Conservation (phyloP, 2,113 vertebrate species). For the Ageneiosus marmoratus region DNA sequence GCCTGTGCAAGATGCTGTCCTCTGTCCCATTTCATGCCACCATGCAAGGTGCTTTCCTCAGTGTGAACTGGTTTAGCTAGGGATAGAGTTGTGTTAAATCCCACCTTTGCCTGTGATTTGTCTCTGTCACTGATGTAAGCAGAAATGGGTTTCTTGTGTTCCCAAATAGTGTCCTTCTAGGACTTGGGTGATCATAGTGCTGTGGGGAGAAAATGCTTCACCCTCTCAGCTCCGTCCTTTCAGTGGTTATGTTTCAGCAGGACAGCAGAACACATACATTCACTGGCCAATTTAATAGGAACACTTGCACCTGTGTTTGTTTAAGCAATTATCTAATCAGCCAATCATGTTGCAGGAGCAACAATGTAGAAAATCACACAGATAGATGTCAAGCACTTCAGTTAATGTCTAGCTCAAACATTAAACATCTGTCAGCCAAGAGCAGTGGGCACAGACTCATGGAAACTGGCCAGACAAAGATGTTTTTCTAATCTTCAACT, state of each 20-base stretch:
- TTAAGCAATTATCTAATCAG: background rate
- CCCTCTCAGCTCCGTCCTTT: background rate
- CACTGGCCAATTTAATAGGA: background rate
- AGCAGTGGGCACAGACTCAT: background rate
- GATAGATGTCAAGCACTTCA: too few relatives aligned
- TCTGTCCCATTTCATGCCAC: background rate
- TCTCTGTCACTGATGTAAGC: conserved; percentile 60
- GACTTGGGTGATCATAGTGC: background rate
- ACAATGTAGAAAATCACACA: background rate
- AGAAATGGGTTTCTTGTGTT: conserved; percentile 24
- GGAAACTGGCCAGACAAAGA: background rate
- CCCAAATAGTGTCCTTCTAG: conserved; percentile 30
- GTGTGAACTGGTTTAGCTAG: background rate
- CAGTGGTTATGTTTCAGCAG: background rate
- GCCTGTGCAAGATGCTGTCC: background rate
- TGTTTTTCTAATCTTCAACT: too few relatives aligned
- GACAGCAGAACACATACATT: background rate
- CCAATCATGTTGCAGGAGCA: background rate
- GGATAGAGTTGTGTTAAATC: conserved; percentile 2
- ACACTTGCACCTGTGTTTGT: background rate
- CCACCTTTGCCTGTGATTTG: conserved; percentile 47
- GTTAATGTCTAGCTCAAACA: too few relatives aligned
- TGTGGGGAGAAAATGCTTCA: background rate
- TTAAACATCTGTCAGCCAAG: background rate
- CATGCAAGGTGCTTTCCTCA: background rate